phyloP scores from a whole-genome alignment of 2,888 invertebrate species.

The Aelia acuminata region DNA sequence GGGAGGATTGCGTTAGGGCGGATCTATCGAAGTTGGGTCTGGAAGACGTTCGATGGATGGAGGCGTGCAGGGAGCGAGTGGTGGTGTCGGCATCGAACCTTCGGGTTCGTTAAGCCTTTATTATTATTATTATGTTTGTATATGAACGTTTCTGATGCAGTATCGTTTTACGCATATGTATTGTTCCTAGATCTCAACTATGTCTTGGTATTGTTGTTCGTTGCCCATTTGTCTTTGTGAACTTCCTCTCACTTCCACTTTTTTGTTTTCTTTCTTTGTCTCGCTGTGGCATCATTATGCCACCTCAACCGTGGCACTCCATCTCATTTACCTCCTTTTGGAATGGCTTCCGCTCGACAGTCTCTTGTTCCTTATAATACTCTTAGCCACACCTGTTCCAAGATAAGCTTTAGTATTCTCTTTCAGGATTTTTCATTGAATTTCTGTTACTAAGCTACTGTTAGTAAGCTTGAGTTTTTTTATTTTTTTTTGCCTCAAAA shows the following conservation, averaged over 20 bases:
- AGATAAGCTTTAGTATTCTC: background rate
- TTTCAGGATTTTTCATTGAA: background rate
- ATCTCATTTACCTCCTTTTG: slow-evolving; percentile 16
- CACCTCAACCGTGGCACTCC: background rate
- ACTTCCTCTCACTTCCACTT: slow-evolving; percentile 7
- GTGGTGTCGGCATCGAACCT: too few relatives aligned
- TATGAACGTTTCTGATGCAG: background rate
- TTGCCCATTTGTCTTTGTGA: background rate
- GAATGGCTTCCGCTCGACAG: background rate
- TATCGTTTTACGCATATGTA: background rate
- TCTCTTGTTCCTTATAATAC: background rate
- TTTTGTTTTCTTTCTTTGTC: slow-evolving; percentile 12
- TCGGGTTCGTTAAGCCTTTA: too few relatives aligned
- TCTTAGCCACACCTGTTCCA: background rate
- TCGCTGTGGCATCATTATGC: background rate
- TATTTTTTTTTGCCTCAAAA: too few relatives aligned
- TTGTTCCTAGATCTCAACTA: background rate
- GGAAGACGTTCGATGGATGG: too few relatives aligned
- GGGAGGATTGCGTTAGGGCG: too few relatives aligned
- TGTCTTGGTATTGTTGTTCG: background rate
- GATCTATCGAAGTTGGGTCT: too few relatives aligned
- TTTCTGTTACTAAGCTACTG: background rate
- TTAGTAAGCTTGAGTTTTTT: background rate
- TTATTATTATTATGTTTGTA: too few relatives aligned
- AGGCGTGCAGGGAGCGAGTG: too few relatives aligned